Evolutionary conservation across 2,888 invertebrate genomes (phyloP).

Genomic region (Vanessa cardui): DNA sequence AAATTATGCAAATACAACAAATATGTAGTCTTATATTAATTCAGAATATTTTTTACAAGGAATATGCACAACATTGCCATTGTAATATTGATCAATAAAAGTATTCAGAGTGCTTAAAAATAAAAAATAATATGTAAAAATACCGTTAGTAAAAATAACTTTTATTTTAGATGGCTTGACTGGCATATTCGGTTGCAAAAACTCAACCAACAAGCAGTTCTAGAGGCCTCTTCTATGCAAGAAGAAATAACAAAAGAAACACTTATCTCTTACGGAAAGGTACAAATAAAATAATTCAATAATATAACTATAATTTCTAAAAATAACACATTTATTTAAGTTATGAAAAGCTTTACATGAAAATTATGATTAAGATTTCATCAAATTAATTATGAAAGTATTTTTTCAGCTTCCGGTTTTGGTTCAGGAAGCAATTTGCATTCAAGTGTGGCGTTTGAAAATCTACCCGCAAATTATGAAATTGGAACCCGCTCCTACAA

Average conservation of each 20-base stretch:
- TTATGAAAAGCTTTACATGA: no score
- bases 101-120: no score
- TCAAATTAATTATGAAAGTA: no score
- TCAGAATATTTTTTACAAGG: no score
- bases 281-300: constrained; percentile 47
- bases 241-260: constrained; percentile 94
- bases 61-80: no score
- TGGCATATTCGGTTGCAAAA: constrained; percentile 92
- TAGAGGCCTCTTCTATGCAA: constrained; percentile 89
- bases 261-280: constrained; percentile 89
- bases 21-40: no score
- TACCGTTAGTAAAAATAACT: constrained; percentile 1
- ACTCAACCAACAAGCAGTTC: constrained; percentile 92
- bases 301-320: not conserved
- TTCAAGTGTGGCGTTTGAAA: constrained; percentile 93
- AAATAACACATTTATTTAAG: no score
- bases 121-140: no score
- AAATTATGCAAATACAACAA: no score
- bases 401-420: constrained; percentile 85
- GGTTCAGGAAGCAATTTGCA: constrained; percentile 91
- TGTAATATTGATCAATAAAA: no score
- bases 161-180: constrained; percentile 87
- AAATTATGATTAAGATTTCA: no score
- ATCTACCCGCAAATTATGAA: constrained; percentile 90
- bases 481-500: constrained; percentile 84